phyloP scores from a whole-genome alignment of 2,113 vertebrate species.

The Bujurquina vittata region DNA sequence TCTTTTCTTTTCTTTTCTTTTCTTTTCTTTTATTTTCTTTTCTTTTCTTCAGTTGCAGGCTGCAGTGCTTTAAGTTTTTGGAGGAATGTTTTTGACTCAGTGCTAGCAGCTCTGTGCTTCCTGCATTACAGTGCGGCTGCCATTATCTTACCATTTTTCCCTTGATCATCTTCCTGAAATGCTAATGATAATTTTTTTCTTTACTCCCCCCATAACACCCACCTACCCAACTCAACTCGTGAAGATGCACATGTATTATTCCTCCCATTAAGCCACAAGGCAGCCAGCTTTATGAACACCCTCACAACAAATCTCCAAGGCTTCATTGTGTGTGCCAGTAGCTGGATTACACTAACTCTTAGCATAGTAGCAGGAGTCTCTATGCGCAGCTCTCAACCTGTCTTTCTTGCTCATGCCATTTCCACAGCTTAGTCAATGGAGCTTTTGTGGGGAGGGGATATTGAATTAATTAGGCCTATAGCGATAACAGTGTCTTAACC shows the following conservation, averaged over 20 bases:
- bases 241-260: not conserved
- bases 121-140: not conserved
- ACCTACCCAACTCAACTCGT: conserved; percentile 25
- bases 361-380: conserved; percentile 8
- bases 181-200: conserved; percentile 1
- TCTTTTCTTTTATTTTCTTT: not conserved
- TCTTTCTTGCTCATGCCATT: conserved; percentile 27
- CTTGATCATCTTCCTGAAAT: not conserved
- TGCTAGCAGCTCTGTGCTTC: not conserved
- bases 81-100: not conserved
- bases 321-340: conserved; percentile 19
- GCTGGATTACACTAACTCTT: conserved; percentile 33
- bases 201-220: not conserved
- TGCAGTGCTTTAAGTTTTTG: not conserved
- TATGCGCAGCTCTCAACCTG: conserved; percentile 15
- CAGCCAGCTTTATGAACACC: conserved; percentile 21
- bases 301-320: conserved; percentile 25
- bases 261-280: not conserved
- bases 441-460: conserved; percentile 56
- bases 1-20: not conserved
- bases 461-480: conserved; percentile 70
- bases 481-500: conserved; percentile 59
- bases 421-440: conserved; percentile 64
- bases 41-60: not conserved
- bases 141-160: not conserved